Evolutionary conservation across 2,888 invertebrate genomes (phyloP).

Genomic region (Drosophila emarginata): DNA sequence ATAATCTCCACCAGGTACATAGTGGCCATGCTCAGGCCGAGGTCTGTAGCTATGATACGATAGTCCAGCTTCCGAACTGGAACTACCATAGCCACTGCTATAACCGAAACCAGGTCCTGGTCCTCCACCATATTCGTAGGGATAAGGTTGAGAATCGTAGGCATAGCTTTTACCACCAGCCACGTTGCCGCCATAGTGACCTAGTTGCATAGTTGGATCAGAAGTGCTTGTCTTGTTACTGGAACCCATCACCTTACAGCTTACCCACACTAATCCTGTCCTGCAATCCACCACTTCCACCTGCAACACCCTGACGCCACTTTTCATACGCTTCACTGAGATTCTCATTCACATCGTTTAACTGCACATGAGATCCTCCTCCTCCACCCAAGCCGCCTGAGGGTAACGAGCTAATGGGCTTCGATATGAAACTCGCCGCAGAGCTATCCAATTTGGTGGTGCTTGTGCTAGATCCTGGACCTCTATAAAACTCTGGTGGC

Average conservation of each 20-base stretch:
- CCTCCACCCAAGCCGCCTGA: conserved; percentile 4
- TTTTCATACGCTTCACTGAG: conserved; percentile 66
- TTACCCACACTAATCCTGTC: conserved; percentile 79
- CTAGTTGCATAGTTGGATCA: conserved; percentile 33
- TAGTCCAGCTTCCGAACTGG: conserved; percentile 64
- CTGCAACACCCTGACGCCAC: conserved; percentile 61
- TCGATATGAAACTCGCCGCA: conserved; percentile 36
- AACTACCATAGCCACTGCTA: conserved; percentile 49
- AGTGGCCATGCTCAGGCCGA: conserved; percentile 44
- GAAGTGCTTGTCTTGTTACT: not conserved
- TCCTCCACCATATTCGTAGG: conserved; percentile 50
- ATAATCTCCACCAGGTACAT: conserved; percentile 68
- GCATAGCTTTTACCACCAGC: conserved; percentile 47
- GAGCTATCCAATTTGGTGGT: conserved; percentile 30
- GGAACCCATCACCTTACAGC: conserved; percentile 23
- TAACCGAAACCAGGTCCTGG: conserved; percentile 19
- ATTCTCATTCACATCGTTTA: conserved; percentile 46
- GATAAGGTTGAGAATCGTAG: conserved; percentile 44
- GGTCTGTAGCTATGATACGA: conserved; percentile 78
- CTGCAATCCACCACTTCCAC: conserved; percentile 46
- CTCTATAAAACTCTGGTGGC: conserved; percentile 80
- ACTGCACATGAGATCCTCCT: conserved; percentile 19
- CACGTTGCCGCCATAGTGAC: conserved; percentile 60
- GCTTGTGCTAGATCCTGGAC: conserved; percentile 57
- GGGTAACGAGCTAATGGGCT: conserved; percentile 28